Base-by-base conservation (phyloP, 1,140 invertebrate genomes). In the Hydropsyche tenuis region DNA sequence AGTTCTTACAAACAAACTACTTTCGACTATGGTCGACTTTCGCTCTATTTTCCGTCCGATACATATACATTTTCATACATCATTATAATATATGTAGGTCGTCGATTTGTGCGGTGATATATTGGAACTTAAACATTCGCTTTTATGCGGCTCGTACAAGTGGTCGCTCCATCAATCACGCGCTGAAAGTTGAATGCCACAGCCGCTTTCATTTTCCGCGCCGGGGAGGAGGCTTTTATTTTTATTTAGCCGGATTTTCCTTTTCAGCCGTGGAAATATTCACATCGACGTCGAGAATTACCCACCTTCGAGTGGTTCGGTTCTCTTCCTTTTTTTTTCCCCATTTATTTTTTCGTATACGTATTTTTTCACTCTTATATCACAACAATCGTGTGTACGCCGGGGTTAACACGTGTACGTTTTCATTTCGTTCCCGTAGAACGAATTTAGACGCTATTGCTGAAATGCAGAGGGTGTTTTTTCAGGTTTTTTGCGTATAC, bases 101-200 rank as follows among this genome's bases (percentile, higher is more conserved):
- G 60, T 63, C 27, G 60, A 66, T 66, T 66, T 66, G 63, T 66
- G 30, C n/a, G 43, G 23, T 43, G 65, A 68, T 45, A 68, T 68
- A 68, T 68, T 68, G 65, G 43, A 48, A 68, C 65, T 68, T 68
- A 68, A 68, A 68, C 43, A 68, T 68, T 68, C 22, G 27, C 63
- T 23, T 65, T 65, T 45, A 65, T 65, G 14, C 63, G 63, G 30
- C 1, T 70, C 51, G 48, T 56, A 65, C 72, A 72, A 72, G 70
- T 72, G 70, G 60, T 45, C 63, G 30, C 48, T 63, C 45, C 73
- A 74, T 74, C 73, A 74, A 74, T 74, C 73, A 74, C 72, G 37
- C 64, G 72, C 42, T 73, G 72, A 74, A 74, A 69, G 73, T 74
- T 63, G 73, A 69, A 74, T 74, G 65, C 66, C 51, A 74, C 42